phyloP scores from a whole-genome alignment of 2,113 vertebrate genomes.

The Tympanuchus pallidicinctus region DNA sequence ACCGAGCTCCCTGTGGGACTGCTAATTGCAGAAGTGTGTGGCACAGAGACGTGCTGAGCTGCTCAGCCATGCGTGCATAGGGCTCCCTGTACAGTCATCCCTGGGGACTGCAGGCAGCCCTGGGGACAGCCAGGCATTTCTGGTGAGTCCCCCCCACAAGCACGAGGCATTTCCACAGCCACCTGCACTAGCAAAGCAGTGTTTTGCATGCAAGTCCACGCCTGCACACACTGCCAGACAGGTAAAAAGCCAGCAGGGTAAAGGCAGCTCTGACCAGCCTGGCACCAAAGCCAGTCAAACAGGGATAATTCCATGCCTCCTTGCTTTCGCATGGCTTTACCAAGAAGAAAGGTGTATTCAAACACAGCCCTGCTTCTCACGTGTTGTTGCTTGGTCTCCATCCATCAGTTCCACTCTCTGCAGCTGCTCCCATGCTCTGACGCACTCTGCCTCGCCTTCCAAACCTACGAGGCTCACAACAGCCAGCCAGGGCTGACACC shows the following conservation, averaged over 20 bases:
- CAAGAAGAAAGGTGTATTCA: neutral
- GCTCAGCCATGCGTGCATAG: fast-evolving
- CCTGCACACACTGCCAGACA: neutral
- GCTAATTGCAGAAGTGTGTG: neutral
- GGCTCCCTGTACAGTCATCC: fast-evolving
- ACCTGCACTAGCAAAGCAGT: neutral
- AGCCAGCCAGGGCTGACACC: neutral
- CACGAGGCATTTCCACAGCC: neutral
- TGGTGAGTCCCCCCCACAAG: neutral
- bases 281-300: neutral
- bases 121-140: neutral
- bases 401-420: neutral
- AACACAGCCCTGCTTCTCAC: neutral
- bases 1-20: neutral
- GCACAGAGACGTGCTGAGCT: neutral
- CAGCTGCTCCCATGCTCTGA: neutral
- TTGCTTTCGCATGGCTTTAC: neutral
- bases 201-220: neutral
- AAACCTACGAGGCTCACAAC: neutral
- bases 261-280: neutral
- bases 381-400: neutral
- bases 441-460: neutral
- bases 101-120: neutral
- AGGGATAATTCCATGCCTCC: too few species aligned
- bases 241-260: neutral